Conservation (phyloP, 1,140 invertebrate genomes). For the Limonius californicus region DNA sequence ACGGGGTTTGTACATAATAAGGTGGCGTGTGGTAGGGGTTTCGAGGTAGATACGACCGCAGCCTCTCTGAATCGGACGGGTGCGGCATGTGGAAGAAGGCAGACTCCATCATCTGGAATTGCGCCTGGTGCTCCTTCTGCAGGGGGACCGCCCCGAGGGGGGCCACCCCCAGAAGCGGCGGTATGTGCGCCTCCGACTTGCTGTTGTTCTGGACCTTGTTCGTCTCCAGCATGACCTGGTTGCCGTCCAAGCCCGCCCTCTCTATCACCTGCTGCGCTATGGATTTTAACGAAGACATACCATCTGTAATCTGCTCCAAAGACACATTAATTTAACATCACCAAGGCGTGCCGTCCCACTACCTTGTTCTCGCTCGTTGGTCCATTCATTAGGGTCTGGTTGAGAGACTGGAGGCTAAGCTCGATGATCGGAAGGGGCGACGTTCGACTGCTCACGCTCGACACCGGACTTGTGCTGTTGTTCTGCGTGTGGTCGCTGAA, state of each 20-base stretch:
- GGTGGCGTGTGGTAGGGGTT: slow-evolving; percentile 84
- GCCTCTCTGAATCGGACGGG: slow-evolving; percentile 91
- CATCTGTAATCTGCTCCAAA: slow-evolving; percentile 22
- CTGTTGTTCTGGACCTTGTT: slow-evolving; percentile 31
- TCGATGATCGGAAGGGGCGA: slow-evolving; percentile 35
- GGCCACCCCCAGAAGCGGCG: slow-evolving; percentile 93
- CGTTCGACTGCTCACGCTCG: slow-evolving; percentile 38
- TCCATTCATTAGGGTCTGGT: slow-evolving; percentile 40
- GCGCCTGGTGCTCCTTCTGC: slow-evolving; percentile 58
- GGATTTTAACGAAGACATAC: slow-evolving; percentile 67
- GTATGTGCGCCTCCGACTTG: slow-evolving; percentile 78
- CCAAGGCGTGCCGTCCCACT: background rate
- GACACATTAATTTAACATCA: background rate
- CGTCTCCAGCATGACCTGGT: slow-evolving; percentile 39
- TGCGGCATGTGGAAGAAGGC: slow-evolving; percentile 94
- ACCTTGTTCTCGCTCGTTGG: slow-evolving; percentile 33
- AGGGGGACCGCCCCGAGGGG: slow-evolving; percentile 90
- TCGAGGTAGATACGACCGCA: slow-evolving; percentile 87
- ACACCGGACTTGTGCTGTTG: slow-evolving; percentile 38
- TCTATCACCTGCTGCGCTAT: slow-evolving; percentile 93
- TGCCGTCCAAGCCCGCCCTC: slow-evolving; percentile 68
- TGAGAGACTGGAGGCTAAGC: slow-evolving; percentile 21
- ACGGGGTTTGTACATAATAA: slow-evolving; percentile 63
- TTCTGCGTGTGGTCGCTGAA: slow-evolving; percentile 16
- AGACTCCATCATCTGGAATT: slow-evolving; percentile 93